These are phyloP conservation scores for Nasonovia ribisnigri DNA, from an alignment of 2,888 invertebrate species.

Conservation along the genomic window DNA sequence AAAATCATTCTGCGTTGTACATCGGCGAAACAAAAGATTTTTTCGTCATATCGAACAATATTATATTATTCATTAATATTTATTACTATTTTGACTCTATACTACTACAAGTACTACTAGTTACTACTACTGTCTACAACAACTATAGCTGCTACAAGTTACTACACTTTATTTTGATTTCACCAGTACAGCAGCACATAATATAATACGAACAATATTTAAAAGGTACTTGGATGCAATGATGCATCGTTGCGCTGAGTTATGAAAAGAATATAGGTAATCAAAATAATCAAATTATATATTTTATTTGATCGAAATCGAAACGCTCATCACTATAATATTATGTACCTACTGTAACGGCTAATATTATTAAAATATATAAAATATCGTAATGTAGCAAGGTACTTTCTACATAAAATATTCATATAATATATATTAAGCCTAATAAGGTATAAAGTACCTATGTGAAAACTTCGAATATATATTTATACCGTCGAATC, in stretches of 20 bases:
- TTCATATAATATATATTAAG: too few species aligned
- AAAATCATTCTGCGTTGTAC: background rate
- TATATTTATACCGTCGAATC: background rate
- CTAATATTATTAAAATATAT: too few species aligned
- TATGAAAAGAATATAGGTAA: background rate
- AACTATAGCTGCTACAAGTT: background rate
- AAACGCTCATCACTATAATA: background rate
- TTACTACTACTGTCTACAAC: background rate
- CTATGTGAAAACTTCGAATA: background rate
- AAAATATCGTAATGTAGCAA: too few species aligned
- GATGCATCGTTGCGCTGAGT: background rate
- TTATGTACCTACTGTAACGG: background rate
- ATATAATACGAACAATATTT: background rate
- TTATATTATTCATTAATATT: background rate
- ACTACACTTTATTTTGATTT: background rate
- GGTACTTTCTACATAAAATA: too few species aligned
- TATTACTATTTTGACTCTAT: background rate
- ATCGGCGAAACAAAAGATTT: background rate
- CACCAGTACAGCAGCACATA: too few species aligned
- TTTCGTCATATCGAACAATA: background rate
- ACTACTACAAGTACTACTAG: background rate
- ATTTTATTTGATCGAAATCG: background rate
- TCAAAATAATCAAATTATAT: background rate
- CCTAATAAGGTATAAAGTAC: too few species aligned
- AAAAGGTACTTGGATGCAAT: background rate